phyloP scores from a whole-genome alignment of 2,797 vertebrate genomes.

The Lateolabrax maculatus region DNA sequence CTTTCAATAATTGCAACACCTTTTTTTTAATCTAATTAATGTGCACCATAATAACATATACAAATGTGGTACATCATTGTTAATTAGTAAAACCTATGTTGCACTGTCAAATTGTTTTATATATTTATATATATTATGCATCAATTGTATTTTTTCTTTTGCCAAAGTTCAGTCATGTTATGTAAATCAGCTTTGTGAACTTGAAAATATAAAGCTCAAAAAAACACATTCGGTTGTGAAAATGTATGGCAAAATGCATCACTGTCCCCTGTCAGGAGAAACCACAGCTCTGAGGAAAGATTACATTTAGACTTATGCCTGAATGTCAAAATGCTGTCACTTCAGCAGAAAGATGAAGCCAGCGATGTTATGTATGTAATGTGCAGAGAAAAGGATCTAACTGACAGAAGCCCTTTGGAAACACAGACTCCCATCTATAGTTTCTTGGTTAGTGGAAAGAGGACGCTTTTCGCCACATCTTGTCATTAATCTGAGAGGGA shows the following conservation, averaged over 20 bases:
- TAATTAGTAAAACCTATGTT: conserved; percentile 6
- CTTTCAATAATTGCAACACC: neutral
- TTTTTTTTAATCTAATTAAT: neutral
- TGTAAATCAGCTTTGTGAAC: conserved; percentile 29
- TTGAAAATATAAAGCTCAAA: conserved; percentile 17
- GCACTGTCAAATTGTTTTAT: conserved; percentile 27
- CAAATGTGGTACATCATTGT: neutral
- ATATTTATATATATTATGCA: conserved; percentile 24
- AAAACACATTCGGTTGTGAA: neutral
- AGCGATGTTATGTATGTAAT: no score
- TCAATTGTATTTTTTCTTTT: conserved; percentile 21
- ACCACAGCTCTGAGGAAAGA: neutral
- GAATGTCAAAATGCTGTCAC: no score
- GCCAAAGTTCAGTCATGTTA: conserved; percentile 18
- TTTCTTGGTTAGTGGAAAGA: no score
- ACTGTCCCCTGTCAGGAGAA: neutral
- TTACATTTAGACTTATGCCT: neutral
- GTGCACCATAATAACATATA: neutral
- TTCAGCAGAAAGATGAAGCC: no score
- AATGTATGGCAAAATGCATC: neutral
- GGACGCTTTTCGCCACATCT: no score
- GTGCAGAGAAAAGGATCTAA: no score
- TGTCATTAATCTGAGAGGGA: neutral
- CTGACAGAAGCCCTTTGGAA: no score
- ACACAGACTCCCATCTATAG: no score